Evolutionary conservation across 1,140 invertebrate species (phyloP), one percentile per base, ranked within the genome.

Genomic region (Camponotus pennsylvanicus): DNA sequence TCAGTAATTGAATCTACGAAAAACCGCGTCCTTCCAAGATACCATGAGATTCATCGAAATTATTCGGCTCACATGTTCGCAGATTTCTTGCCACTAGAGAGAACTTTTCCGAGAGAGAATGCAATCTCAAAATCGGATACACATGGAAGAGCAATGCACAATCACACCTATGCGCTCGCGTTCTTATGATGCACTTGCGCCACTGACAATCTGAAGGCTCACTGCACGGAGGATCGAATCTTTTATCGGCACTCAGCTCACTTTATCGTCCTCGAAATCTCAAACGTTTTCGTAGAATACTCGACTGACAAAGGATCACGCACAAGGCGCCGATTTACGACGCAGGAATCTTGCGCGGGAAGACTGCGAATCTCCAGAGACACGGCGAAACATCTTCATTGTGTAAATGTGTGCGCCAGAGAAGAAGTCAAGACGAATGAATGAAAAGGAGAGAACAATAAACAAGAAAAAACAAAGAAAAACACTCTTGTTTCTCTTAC

Each of bases 261-360:
- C 21, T 1, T n/a, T 34, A 27, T 79, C 45, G 11, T 21, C 59
- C n/a, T 32, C 37, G 21, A 32, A 64, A 40, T 5, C 21, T 42
- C 40, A 21, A 27, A 40, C 11, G 42, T 55, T 55, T 34, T 42
- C 2, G 13, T n/a, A 42, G 15, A 52, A 67, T 67, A 21, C 21
- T 45, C 0, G 5, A 40, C 37, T 70, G 13, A 4, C n/a, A 27
- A 70, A 57, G 37, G 5, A 34, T 32, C 37, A 13, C 34, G 32
- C 21, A 45, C 18, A 34, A n/a, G 13, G 42, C 32, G 27, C 18
- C 45, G 34, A 27, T 42, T 42, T 27, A 78, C 15, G 52, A 57
- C 66, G 21, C 40, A n/a, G 21, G 15, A 45, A 73, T 61, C 69
- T 82, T 73, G 67, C 79, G 79, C 79, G 79, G 79, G 79, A 82